Base-by-base conservation (phyloP, 2,888 invertebrate genomes). In the Drosophila putrida region DNA sequence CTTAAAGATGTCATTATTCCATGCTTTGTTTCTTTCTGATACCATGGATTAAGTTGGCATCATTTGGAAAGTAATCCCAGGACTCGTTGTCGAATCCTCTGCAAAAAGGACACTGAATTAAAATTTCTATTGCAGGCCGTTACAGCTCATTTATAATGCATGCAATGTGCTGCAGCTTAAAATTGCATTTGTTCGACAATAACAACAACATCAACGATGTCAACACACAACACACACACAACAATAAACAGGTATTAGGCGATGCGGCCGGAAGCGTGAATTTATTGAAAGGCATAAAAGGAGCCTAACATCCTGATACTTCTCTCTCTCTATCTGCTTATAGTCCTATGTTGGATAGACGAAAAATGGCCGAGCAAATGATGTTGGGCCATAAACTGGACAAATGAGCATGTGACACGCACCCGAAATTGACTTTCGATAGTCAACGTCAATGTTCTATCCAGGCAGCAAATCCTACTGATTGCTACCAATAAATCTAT, bases 351-450 rank as follows among this genome's bases (percentile, higher is more conserved):
- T 6, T 10, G 11, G 38, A 39, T 31, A 35, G 47, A 47, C 58
- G 50, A 55, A 59, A 76, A 73, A 57, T 71, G 51, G 38, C 2
- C 50, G 68, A 78, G 72, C 85, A 85, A 77, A 80, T 79, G 79
- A 81, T 88, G 85, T 75, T 74, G 38, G 70, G 68, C 79, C 75
- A 88, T 86, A 86, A 86, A 86, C 74, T 78, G 86, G 80, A 86
- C 84, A 86, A 86, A 86, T 86, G 86, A 84, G 88, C 73, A 75
- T 86, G 84, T 74, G 88, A 82, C 86, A 86, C 87, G 85, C 85
- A 85, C 66, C 81, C 85, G 59, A 86, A 86, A 86, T 88, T 86
- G 88, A 88, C 86, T 88, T 86, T 86, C 85, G 82, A 82, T 88
- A 83, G 83, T 77, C 78, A 73, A 80, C 33, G 58, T 53, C 59